These are phyloP conservation scores for Miichthys miiuy DNA, from an alignment of 2,797 vertebrate species.

Conservation along the genomic window DNA sequence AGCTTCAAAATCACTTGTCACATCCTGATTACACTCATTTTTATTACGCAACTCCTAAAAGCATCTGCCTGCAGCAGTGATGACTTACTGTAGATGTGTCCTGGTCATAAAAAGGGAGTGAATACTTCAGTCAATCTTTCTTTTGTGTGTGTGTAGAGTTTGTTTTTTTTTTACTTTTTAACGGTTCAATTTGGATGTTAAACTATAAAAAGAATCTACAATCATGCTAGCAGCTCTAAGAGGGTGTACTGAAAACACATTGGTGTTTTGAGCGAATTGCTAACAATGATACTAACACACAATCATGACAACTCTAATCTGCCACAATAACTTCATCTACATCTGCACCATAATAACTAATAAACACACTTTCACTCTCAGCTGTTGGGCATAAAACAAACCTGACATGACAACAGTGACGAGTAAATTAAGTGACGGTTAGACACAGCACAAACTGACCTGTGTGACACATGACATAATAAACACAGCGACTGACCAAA, in stretches of 20 bases:
- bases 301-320: background rate
- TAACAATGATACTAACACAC: background rate
- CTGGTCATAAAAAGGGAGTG: background rate
- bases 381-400: background rate
- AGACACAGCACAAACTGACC: background rate
- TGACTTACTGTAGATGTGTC: background rate
- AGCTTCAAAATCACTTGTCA: background rate
- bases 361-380: background rate
- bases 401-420: background rate
- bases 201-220: background rate
- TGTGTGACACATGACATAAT: background rate
- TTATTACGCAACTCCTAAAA: constrained; percentile 30
- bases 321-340: background rate
- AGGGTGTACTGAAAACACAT: background rate
- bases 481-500: background rate
- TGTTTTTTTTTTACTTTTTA: background rate
- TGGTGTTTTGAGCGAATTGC: background rate
- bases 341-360: background rate
- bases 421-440: background rate
- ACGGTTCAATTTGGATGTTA: background rate
- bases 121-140: background rate
- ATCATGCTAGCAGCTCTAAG: background rate
- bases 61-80: background rate
- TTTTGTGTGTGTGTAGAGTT: background rate
- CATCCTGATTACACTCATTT: constrained; percentile 13